These are phyloP conservation scores for Oreocharis arfaki DNA, from an alignment of 2,113 vertebrate genomes.

Conservation along the genomic window DNA sequence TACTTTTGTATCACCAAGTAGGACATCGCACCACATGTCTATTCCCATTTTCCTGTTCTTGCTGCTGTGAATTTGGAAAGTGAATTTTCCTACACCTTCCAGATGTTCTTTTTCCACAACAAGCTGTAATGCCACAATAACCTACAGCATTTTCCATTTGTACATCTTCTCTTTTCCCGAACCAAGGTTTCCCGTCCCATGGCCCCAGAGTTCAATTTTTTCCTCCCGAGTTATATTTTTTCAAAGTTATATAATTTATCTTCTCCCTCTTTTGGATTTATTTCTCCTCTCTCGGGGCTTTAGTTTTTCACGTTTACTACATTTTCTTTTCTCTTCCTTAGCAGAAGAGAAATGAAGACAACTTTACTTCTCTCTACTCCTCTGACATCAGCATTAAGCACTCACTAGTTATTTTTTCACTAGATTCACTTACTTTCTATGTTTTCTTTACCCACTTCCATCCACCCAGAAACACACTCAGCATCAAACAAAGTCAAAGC, in stretches of 20 bases:
- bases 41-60: not conserved
- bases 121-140: not conserved
- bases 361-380: not conserved
- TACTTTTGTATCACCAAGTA: not conserved
- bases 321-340: not conserved
- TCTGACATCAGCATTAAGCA: not conserved
- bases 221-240: not conserved
- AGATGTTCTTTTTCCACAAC: not conserved
- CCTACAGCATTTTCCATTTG: not conserved
- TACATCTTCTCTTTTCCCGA: not conserved
- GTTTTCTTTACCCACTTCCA: not conserved
- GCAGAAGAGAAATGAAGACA: not conserved
- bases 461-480: not conserved
- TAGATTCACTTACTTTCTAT: not conserved
- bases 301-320: not conserved
- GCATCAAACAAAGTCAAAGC: not conserved
- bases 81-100: not conserved
- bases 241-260: not conserved
- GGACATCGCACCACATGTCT: not conserved
- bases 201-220: not conserved
- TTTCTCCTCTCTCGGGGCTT: not conserved
- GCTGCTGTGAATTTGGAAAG: not conserved
- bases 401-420: not conserved
- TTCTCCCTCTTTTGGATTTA: not conserved
- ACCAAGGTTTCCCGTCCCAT: not conserved